Conservation (phyloP, 2,888 invertebrate genomes). For the Priocnemis perturbator region DNA sequence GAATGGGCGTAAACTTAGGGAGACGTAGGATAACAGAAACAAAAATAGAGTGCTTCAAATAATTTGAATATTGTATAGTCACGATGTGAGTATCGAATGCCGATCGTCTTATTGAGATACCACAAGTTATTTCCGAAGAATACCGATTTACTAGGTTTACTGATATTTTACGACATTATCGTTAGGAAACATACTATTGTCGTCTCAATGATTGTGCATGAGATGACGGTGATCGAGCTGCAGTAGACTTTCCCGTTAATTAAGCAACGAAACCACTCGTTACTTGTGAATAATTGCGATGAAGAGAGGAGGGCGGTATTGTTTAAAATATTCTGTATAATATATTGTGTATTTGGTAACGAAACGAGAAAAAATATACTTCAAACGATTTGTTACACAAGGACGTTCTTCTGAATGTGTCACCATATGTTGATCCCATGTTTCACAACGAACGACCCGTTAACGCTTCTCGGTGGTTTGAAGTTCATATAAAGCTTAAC, state of each 20-base stretch:
- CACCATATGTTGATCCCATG: neutral
- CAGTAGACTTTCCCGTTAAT: slow-evolving; percentile 29
- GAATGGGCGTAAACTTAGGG: neutral
- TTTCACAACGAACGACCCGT: no score
- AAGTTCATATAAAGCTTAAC: no score
- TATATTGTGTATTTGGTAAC: slow-evolving; percentile 69
- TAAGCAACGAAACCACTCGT: slow-evolving; percentile 47
- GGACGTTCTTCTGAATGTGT: slow-evolving; percentile 4
- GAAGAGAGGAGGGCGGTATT: slow-evolving; percentile 47
- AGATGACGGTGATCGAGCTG: slow-evolving; percentile 29
- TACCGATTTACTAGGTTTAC: slow-evolving; percentile 10
- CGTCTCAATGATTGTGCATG: slow-evolving; percentile 22
- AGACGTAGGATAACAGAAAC: slow-evolving; percentile 1
- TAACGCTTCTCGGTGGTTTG: no score
- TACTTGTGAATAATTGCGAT: slow-evolving; percentile 62
- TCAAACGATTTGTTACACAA: slow-evolving; percentile 65
- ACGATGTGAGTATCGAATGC: slow-evolving; percentile 17
- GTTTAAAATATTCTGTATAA: slow-evolving; percentile 66
- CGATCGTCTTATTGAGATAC: slow-evolving; percentile 11
- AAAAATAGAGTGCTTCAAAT: slow-evolving; percentile 11
- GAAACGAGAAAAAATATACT: slow-evolving; percentile 59
- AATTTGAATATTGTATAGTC: slow-evolving; percentile 38
- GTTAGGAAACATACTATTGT: slow-evolving; percentile 8
- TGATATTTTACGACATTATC: slow-evolving; percentile 36
- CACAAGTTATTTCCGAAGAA: slow-evolving; percentile 11